Base-by-base conservation (phyloP, 2,888 invertebrate species). In the Callyntrura sp. region DNA sequence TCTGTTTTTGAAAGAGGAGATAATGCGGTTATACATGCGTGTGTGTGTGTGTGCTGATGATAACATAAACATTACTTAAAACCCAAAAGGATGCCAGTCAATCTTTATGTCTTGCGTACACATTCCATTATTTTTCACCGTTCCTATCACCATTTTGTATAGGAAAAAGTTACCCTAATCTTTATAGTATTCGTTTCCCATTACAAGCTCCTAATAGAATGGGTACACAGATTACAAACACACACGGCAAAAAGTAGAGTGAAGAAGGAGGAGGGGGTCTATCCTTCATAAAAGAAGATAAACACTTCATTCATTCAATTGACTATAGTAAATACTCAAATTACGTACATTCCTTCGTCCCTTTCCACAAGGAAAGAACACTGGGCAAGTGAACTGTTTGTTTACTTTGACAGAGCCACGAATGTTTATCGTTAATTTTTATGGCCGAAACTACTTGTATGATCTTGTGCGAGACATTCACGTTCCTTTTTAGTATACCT, bases 61-160 rank as follows among this genome's bases (percentile, higher is more conserved):
- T 68, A 87, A 81, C 65, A 79, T 65, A 87, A 87, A 86, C 86
- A 86, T 86, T 79, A 65, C 60, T 68, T 65, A 79, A 79, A 68
- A n/a, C n/a, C n/a, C n/a, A n/a, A 35, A 35, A 35, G 35, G 35
- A 43, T 78, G 84, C 76, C 62, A 85, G 85, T 85, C n/a, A n/a
- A n/a, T 85, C 4, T 17, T 0, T 17, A 85, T 85, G 79, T 79
- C 65, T 57, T 87, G 68, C 79, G 79, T 70, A 81, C 79, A 79
- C 86, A 87, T 68, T 55, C 86, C 81, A 87, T 87, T 65, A 55
- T 81, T 60, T 35, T 85, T 51, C 35, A 17, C 17, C 4, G 17
- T 57, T 2, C 57, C 0, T 17, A 57, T 11, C 51, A 2, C 51
- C 12, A 25, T 68, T 23, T 60, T 60, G 20, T 6, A 6, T 9